Evolutionary conservation across 2,888 invertebrate genomes (phyloP), one percentile per base, ranked within the genome.

Genomic region (Eumerus sabulonum): DNA sequence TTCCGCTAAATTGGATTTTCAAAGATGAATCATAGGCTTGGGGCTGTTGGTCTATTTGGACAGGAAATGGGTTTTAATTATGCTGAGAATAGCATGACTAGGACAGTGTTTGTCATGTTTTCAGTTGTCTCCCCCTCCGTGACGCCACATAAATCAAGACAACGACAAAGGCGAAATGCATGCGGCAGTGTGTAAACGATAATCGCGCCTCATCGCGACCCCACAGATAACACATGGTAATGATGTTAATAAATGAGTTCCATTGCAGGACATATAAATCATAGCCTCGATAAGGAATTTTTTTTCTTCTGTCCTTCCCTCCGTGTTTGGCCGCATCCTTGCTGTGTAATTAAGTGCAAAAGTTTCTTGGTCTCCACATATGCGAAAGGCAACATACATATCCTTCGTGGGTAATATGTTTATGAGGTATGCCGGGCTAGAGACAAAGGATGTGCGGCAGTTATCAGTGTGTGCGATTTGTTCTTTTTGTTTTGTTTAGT

Each of bases 211-310:
- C 40, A 1, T 11, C 40, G 40, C 40, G 38, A 40, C 67, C n/a
- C n/a, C 50, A 66, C 60, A 70, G 53, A 53, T 53, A 53, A 17
- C 53, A 70, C 74, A 79, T 79, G 74, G 74, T 68, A 70, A 79
- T 79, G 74, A 74, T 74, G 68, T 64, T 74, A 74, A 79, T 64
- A 70, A 79, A 79, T 79, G 79, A 74, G 68, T 79, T 74, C 68
- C 42, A 74, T 60, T 56, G 68, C 63, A 79, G 70, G 68, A 70
- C 67, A 36, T 36, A 79, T 79, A 79, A 79, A 79, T 79, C 79
- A 79, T 74, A 79, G 63, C 59, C 74, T 64, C 54, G 68, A 74
- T 79, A 79, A 74, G 79, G 64, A 51, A 18, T 44, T 17, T 51
- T 12, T 13, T 13, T 7, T 12, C 12, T 27, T 27, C 50, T 57